A percentile compares a stretch with the other conserved stretches of the same genome.
Conservation (phyloP, 1,140 invertebrate genomes). For the Drosophila sechellia region DNA sequence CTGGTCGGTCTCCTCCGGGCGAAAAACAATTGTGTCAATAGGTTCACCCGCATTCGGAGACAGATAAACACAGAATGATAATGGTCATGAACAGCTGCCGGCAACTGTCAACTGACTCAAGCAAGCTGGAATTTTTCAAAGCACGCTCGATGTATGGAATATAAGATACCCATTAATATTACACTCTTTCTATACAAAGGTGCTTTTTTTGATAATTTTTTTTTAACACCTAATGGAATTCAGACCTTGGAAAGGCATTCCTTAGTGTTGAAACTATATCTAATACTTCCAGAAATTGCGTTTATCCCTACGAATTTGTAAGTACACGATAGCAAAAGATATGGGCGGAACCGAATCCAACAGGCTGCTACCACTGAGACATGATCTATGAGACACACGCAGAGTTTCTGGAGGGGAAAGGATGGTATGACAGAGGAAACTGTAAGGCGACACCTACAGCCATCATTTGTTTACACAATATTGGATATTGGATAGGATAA, state of each 20-base stretch:
- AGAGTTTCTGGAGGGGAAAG: constrained; percentile 4
- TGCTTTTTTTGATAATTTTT: no score
- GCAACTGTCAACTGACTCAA: constrained; percentile 67
- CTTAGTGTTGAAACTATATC: background rate
- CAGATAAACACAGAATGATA: constrained; percentile 74
- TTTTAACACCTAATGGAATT: no score
- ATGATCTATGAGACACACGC: constrained; percentile 66
- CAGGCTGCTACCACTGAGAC: constrained; percentile 54
- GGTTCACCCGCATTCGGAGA: constrained; percentile 71
- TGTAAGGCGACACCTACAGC: constrained; percentile 76
- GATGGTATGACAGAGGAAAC: constrained; percentile 40
- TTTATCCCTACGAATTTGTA: background rate
- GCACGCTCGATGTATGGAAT: background rate
- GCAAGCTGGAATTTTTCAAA: constrained; percentile 1
- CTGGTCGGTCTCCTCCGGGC: constrained; percentile 41
- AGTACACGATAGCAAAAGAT: background rate
- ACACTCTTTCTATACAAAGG: background rate
- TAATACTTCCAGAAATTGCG: background rate
- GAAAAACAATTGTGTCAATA: constrained; percentile 82
- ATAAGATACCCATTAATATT: background rate
- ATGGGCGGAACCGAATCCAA: constrained; percentile 50
- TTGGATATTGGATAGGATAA: constrained; percentile 70
- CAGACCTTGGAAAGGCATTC: background rate
- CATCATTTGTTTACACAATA: constrained; percentile 83
- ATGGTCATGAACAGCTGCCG: constrained; percentile 69